Conservation (phyloP, 2,113 vertebrate genomes). For the Machaerirhynchus nigripectus region DNA sequence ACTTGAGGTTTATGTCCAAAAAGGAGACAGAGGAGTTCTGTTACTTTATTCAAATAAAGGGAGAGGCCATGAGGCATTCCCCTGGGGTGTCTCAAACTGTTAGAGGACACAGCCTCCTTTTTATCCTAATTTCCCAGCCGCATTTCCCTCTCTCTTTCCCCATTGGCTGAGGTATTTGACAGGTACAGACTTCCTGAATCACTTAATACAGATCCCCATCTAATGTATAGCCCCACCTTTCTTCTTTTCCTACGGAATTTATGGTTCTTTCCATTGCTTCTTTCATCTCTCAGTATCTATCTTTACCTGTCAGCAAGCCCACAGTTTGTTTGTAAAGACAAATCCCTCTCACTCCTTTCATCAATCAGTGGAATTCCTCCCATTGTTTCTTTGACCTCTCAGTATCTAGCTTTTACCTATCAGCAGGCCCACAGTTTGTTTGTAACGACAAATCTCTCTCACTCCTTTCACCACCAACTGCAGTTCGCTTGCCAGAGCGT, state of each 20-base stretch:
- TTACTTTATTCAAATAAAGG: not conserved
- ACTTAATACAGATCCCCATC: not conserved
- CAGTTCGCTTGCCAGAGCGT: not conserved
- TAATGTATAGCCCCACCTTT: not conserved
- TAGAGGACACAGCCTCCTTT: not conserved
- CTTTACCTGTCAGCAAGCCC: not conserved
- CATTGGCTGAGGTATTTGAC: not conserved
- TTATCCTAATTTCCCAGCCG: fast-evolving
- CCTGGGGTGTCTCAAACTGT: not conserved
- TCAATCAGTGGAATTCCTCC: not conserved
- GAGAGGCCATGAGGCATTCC: not conserved
- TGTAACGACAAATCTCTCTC: not conserved
- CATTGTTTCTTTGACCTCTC: not conserved
- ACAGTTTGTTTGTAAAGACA: not conserved
- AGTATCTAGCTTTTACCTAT: not conserved
- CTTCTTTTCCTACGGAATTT: not conserved
- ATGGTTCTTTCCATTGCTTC: not conserved
- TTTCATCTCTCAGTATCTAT: not conserved
- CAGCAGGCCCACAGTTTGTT: not conserved
- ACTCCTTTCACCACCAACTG: not conserved
- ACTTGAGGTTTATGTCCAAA: not conserved
- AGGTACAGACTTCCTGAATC: not conserved
- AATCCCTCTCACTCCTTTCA: not conserved
- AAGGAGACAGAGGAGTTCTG: not conserved
- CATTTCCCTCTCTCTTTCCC: not conserved